Conservation (phyloP, 2,113 vertebrate species). For the Vidua macroura region DNA sequence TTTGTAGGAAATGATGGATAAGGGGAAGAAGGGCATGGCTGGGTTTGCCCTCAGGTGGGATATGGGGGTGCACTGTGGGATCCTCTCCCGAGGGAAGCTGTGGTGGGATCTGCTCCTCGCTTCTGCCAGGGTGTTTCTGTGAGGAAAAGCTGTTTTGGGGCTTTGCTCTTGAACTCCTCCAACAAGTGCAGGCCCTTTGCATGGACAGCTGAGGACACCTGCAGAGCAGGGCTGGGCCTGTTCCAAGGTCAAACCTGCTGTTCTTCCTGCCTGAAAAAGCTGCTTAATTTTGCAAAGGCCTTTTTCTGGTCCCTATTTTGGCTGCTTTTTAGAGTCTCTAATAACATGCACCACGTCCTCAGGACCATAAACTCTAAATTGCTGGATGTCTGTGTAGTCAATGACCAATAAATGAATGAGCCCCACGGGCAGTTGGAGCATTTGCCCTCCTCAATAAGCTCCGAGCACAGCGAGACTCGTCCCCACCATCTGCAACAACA, state of each 20-base stretch:
- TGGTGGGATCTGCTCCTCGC: background rate
- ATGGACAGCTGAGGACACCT: background rate
- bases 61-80: background rate
- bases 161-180: background rate
- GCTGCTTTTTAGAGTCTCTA: background rate
- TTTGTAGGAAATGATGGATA: accelerated
- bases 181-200: background rate
- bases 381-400: background rate
- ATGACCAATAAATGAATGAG: background rate
- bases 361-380: background rate
- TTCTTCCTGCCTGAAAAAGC: background rate
- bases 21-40: accelerated
- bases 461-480: background rate
- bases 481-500: background rate
- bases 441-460: background rate
- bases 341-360: background rate
- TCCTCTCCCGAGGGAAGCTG: background rate
- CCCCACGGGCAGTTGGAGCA: accelerated
- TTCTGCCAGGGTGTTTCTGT: accelerated
- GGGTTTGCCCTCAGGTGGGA: background rate
- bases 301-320: background rate
- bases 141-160: background rate
- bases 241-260: background rate
- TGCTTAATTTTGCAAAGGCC: background rate
- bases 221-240: background rate